phyloP scores from a whole-genome alignment of 2,888 invertebrate genomes.

The Cheilosia vernalis region DNA sequence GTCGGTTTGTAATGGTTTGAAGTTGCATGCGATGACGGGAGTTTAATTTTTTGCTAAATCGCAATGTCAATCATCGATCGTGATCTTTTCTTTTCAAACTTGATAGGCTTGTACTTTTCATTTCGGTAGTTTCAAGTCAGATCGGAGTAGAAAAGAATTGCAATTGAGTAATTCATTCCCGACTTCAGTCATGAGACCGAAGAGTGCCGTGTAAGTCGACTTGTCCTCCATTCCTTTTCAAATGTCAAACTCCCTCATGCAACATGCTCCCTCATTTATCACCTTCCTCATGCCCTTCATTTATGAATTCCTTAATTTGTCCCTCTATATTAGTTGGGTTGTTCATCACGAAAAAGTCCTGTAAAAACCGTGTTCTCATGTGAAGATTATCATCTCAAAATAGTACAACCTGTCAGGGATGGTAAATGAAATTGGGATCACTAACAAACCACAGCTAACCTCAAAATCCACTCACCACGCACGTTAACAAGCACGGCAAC shows the following conservation, averaged over 20 bases:
- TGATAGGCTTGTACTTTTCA: neutral
- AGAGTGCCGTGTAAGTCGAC: no score
- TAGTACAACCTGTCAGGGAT: neutral
- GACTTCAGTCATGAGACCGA: no score
- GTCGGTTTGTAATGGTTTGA: neutral
- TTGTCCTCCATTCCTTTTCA: no score
- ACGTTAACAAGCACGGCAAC: no score
- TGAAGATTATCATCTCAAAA: neutral
- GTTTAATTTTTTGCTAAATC: neutral
- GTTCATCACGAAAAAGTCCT: neutral
- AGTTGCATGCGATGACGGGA: neutral
- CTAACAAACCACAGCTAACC: neutral
- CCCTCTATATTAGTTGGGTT: neutral
- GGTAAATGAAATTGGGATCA: neutral
- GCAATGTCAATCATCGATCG: neutral
- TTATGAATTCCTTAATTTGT: neutral
- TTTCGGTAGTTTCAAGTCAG: neutral
- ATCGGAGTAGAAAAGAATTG: no score
- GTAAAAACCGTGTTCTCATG: no score
- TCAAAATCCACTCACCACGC: neutral
- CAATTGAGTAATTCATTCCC: no score
- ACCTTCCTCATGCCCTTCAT: neutral
- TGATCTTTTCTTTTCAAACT: neutral
- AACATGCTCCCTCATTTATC: neutral
- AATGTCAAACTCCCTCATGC: no score